These are phyloP conservation scores for Sebastes hubbsi DNA, from an alignment of 2,797 vertebrate species.

Conservation along the genomic window DNA sequence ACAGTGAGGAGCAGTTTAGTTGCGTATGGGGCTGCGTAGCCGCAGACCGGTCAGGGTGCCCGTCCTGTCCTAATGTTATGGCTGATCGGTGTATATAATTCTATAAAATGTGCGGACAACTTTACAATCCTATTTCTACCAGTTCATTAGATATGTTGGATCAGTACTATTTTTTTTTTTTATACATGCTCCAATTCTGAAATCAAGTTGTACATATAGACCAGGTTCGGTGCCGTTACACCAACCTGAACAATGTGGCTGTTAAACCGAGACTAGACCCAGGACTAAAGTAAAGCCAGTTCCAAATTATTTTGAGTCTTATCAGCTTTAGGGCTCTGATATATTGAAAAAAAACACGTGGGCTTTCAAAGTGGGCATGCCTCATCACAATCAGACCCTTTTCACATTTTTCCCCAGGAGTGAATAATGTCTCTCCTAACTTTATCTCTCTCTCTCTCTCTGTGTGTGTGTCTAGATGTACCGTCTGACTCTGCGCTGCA, in stretches of 20 bases:
- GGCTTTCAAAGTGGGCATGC: neutral
- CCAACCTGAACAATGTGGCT: neutral
- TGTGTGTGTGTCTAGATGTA: conserved; percentile 84
- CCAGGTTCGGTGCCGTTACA: neutral
- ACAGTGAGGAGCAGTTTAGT: too few relatives aligned
- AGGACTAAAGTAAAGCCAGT: neutral
- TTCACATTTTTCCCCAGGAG: neutral
- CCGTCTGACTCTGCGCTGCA: conserved; percentile 92
- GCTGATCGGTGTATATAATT: neutral
- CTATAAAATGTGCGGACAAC: neutral
- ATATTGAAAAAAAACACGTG: too few relatives aligned
- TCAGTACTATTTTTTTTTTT: neutral
- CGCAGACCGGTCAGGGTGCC: too few relatives aligned
- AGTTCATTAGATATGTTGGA: neutral
- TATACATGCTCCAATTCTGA: neutral
- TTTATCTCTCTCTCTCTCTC: neutral
- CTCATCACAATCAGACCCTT: neutral
- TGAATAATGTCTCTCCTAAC: conserved; percentile 26
- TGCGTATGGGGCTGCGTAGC: too few relatives aligned
- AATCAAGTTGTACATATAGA: neutral
- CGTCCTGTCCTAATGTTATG: too few relatives aligned
- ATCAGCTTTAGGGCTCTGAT: too few relatives aligned
- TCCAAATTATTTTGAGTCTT: neutral
- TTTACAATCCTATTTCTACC: neutral
- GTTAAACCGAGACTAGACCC: neutral